phyloP scores from a whole-genome alignment of 1,140 invertebrate genomes.

The Mercenaria mercenaria region DNA sequence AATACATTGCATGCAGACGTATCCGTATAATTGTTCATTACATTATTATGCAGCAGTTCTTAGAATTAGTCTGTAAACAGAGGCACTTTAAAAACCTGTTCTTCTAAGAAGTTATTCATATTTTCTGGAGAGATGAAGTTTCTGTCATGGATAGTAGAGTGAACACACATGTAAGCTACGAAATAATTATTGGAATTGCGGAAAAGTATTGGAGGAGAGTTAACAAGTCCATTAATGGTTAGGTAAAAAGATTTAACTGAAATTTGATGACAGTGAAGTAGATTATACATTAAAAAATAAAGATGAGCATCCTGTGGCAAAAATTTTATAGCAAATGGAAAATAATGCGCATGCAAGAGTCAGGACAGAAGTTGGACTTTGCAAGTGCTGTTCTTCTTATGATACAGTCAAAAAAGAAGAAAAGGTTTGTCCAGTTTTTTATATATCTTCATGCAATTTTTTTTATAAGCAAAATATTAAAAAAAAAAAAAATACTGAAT shows the following conservation, averaged over 20 bases:
- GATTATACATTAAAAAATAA: background rate
- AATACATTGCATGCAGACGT: background rate
- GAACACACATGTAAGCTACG: background rate
- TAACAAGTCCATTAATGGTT: background rate
- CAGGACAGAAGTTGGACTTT: constrained; percentile 25
- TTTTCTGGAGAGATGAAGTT: background rate
- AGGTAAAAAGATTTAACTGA: background rate
- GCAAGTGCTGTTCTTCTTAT: constrained; percentile 1
- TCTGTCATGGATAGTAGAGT: background rate
- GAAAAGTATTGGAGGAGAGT: background rate
- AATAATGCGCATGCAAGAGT: background rate
- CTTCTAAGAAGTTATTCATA: background rate
- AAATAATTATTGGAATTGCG: background rate
- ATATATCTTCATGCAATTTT: background rate
- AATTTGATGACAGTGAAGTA: background rate
- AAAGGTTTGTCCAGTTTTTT: background rate
- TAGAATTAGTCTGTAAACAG: constrained; percentile 4
- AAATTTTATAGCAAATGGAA: background rate
- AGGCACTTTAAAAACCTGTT: background rate
- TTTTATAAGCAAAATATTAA: too few relatives aligned
- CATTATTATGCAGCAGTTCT: background rate
- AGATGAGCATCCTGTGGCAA: constrained; percentile 34
- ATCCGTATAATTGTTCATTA: background rate
- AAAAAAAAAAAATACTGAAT: too few relatives aligned
- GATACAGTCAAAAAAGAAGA: constrained; percentile 25